Conservation (phyloP, 2,113 vertebrate species). For the Podarcis raffonei region DNA sequence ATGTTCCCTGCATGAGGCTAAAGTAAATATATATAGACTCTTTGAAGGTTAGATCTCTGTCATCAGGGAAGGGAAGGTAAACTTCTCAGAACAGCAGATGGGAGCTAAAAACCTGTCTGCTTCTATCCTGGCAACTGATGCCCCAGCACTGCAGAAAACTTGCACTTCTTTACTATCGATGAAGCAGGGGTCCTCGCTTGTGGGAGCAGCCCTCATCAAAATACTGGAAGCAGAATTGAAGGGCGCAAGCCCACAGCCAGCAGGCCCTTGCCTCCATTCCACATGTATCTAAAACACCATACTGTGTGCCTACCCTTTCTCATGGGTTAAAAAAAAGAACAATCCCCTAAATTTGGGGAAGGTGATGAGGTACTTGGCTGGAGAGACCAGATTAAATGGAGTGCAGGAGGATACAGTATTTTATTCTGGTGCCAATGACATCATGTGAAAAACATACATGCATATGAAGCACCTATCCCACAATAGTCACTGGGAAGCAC, state of each 20-base stretch:
- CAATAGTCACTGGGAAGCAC: too few species aligned
- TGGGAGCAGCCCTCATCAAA: background rate
- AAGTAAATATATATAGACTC: background rate
- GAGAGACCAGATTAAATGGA: too few species aligned
- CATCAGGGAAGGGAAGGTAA: background rate
- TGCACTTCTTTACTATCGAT: background rate
- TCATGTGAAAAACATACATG: too few species aligned
- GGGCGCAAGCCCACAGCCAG: background rate
- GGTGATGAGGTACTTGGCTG: too few species aligned
- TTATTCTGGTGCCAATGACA: too few species aligned
- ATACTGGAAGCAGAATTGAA: background rate
- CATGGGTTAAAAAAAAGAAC: too few species aligned
- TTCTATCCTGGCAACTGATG: background rate
- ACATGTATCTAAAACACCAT: background rate
- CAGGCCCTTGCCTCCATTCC: background rate
- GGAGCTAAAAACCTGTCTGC: background rate
- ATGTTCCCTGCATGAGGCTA: background rate
- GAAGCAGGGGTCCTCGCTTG: background rate
- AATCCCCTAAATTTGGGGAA: too few species aligned
- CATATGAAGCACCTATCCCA: too few species aligned
- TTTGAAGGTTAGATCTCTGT: background rate
- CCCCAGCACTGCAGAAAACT: background rate
- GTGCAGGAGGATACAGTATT: too few species aligned
- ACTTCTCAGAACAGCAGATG: background rate
- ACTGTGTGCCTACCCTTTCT: background rate